Conservation (phyloP, 92 coral and sea anemone genomes). For the Palythoa grandiflora region DNA sequence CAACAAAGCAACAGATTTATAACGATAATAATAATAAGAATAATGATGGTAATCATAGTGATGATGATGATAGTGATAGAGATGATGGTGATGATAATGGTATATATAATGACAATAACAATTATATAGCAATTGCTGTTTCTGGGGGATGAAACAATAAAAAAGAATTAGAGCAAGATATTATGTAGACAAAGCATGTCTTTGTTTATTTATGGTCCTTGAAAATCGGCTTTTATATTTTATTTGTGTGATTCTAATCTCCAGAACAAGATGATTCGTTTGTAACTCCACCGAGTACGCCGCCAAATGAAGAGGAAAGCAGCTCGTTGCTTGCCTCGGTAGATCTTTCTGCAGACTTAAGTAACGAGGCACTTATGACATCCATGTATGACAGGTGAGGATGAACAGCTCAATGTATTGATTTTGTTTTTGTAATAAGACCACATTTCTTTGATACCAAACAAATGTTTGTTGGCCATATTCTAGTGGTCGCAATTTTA, state of each 20-base stretch:
- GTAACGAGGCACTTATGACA: constrained; percentile 67
- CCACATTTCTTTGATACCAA: too few species aligned
- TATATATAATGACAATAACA: too few species aligned
- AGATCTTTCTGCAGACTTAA: constrained; percentile 58
- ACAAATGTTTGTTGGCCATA: too few species aligned
- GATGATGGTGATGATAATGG: too few species aligned
- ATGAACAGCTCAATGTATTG: background rate
- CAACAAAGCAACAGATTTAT: too few species aligned
- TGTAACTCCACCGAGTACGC: constrained; percentile 97
- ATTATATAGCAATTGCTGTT: too few species aligned
- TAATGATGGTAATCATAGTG: too few species aligned
- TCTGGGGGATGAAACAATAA: too few species aligned
- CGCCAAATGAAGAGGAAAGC: constrained; percentile 83
- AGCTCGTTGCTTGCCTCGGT: constrained; percentile 35
- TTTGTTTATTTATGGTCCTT: background rate
- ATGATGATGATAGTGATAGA: too few species aligned
- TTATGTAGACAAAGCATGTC: background rate
- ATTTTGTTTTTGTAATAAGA: background rate
- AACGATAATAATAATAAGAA: too few species aligned
- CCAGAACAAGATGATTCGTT: constrained; percentile 80
- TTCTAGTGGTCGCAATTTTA: too few species aligned
- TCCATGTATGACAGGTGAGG: constrained; percentile 83
- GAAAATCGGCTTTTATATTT: background rate
- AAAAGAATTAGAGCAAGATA: background rate
- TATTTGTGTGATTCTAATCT: background rate